These are phyloP conservation scores for Daphoenositta chrysoptera DNA, from an alignment of 2,113 vertebrate genomes.

Conservation along the genomic window DNA sequence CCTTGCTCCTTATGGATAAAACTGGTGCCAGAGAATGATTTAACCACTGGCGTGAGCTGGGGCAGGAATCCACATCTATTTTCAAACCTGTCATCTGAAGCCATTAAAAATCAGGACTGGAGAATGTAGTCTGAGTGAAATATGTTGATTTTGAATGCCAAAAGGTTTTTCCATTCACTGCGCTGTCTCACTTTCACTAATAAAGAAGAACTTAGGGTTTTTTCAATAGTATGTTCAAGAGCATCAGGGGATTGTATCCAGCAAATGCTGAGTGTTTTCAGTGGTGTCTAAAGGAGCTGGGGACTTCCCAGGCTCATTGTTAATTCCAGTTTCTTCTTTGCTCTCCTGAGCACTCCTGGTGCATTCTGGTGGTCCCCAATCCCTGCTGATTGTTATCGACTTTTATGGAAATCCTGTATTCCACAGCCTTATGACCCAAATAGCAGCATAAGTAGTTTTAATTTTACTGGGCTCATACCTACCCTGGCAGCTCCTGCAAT, in stretches of 20 bases:
- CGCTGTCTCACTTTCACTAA: background rate
- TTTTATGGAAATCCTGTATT: conserved; percentile 42
- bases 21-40: background rate
- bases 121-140: background rate
- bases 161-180: background rate
- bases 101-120: background rate
- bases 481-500: background rate
- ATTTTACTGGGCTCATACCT: background rate
- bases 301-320: background rate
- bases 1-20: background rate
- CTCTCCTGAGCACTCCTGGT: background rate
- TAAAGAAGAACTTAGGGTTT: background rate
- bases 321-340: background rate
- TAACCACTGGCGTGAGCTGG: background rate
- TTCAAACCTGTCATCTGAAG: background rate
- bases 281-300: background rate
- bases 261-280: background rate
- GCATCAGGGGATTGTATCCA: background rate
- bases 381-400: background rate
- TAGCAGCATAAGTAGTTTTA: background rate
- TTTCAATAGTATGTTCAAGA: background rate
- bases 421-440: conserved; percentile 7
- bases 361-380: background rate
- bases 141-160: background rate
- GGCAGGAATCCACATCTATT: background rate